Evolutionary conservation across 2,797 vertebrate genomes (phyloP), one percentile per base, ranked within the genome.

Genomic region (Girardinus metallicus): DNA sequence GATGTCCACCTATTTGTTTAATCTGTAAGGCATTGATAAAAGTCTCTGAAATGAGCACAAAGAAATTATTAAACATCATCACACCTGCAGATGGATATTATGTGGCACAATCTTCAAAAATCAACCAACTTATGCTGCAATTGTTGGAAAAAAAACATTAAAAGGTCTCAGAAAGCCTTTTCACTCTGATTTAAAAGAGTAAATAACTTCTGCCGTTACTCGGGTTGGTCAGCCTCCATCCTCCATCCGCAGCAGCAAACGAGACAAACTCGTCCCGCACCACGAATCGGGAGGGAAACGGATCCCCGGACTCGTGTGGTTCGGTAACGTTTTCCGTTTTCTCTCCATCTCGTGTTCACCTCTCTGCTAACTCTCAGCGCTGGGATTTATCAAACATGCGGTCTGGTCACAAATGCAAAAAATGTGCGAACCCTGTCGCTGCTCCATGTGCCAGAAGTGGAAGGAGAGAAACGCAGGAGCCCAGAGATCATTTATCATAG

Each of bases 401-500:
- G 62, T 71, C 2, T 43, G 72, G 76, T 16, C 51, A 76, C 43
- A 41, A 12, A 82, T 72, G 26, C n/a, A 26, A 55, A 66, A 62
- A n/a, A 74, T 75, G 70, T 23, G 66, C 29, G 51, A 72, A 29
- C 62, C 64, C 36, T 39, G 39, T 46, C 15, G 3, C 10, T 15
- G 0, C 10, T 55, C 5, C 41, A 10, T 34, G 29, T 74, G 78
- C 86, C 80, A 76, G 46, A 44, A 74, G 73, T 74, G 43, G 62
- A 10, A 55, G 18, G 53, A 53, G 47, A 26, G 49, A 84, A 79
- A 76, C 72, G 73, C 47, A 18, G 18, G 12, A 66, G 11, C 15
- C 43, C 46, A 10, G 31, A 70, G 34, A 44, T 78, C 39, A 74
- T 79, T 79, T 60, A 76, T 89, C 82, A 77, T 26, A 5, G 13